phyloP scores from a whole-genome alignment of 2,113 vertebrate genomes.

The Phylloscopus trochilus region DNA sequence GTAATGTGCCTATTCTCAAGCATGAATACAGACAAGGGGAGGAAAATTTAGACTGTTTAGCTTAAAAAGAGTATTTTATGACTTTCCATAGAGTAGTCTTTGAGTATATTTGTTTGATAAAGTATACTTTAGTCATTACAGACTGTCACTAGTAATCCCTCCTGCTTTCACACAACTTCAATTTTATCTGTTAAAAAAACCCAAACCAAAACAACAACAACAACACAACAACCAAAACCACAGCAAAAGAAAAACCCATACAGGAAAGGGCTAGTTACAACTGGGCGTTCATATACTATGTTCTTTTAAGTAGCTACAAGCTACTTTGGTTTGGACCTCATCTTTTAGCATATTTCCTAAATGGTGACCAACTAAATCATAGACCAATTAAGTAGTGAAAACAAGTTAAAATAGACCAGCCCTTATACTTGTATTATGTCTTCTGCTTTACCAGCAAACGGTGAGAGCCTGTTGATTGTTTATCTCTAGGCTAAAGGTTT shows the following conservation, averaged over 20 bases:
- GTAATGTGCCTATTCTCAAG: not conserved
- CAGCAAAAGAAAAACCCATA: constrained; percentile 14
- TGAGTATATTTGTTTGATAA: not conserved
- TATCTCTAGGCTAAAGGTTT: not conserved
- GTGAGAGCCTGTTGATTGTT: not conserved
- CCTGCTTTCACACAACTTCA: constrained; percentile 2
- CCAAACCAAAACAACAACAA: too few species aligned
- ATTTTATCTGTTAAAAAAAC: not conserved
- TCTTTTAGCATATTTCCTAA: not conserved
- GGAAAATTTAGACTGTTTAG: not conserved
- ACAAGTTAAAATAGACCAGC: not conserved
- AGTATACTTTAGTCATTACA: not conserved
- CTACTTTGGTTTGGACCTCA: not conserved
- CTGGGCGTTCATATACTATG: not conserved
- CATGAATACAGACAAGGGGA: not conserved
- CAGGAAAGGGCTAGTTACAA: constrained; percentile 7
- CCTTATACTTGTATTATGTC: not conserved
- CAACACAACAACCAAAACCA: not conserved
- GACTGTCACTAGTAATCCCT: not conserved
- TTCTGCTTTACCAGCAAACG: constrained; percentile 27
- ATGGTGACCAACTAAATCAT: not conserved
- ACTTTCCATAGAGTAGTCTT: not conserved
- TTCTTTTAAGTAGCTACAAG: not conserved
- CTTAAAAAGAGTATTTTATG: not conserved
- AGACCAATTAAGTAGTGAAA: not conserved